Conservation (phyloP, 2,113 vertebrate genomes). For the Passer montanus region DNA sequence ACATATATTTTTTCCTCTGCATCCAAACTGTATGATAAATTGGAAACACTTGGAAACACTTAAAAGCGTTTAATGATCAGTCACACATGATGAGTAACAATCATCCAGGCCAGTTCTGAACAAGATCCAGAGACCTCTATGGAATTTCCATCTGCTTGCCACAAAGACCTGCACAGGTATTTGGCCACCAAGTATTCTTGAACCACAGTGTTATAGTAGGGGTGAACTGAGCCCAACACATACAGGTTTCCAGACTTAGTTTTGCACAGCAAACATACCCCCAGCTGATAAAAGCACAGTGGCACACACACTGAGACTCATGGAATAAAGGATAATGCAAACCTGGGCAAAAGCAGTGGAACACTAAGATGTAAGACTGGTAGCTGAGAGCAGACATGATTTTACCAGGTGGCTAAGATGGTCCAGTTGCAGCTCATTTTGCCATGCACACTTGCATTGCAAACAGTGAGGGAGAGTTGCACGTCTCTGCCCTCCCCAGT, state of each 20-base stretch:
- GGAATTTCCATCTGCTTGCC: constrained; percentile 17
- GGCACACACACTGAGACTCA: background rate
- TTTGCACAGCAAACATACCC: background rate
- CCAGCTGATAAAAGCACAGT: background rate
- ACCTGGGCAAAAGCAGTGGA: background rate
- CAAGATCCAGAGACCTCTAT: background rate
- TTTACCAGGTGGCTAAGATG: background rate
- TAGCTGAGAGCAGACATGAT: background rate
- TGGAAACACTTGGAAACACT: constrained; percentile 16
- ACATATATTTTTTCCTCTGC: background rate
- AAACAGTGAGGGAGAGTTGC: background rate
- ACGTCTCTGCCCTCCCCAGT: background rate
- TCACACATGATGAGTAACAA: constrained; percentile 35
- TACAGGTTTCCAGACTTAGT: background rate
- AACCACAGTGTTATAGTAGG: background rate
- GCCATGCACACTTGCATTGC: background rate
- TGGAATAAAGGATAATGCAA: background rate
- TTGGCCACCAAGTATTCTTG: background rate
- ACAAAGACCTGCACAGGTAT: background rate
- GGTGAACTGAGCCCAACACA: background rate
- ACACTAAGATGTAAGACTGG: background rate
- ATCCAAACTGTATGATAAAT: background rate
- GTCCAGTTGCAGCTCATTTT: background rate
- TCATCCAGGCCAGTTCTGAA: constrained; percentile 21
- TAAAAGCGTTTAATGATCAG: constrained; percentile 4